phyloP scores from a whole-genome alignment of 2,113 vertebrate species.

The Stegostoma tigrinum region DNA sequence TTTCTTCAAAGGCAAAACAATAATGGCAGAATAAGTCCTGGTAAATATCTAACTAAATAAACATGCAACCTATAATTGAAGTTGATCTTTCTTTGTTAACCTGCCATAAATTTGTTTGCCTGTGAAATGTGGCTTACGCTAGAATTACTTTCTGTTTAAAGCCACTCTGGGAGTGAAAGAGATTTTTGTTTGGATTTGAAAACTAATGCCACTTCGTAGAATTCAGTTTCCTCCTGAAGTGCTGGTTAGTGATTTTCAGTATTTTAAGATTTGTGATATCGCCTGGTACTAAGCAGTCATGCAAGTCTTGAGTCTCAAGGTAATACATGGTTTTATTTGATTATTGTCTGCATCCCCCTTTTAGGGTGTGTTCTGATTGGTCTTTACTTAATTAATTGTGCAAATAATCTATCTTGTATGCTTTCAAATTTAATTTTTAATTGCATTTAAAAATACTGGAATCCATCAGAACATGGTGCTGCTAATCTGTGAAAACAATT shows the following conservation, averaged over 20 bases:
- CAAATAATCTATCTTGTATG: not conserved
- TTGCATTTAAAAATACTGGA: not conserved
- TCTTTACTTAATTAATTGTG: no score
- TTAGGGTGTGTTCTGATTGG: not conserved
- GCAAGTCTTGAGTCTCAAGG: not conserved
- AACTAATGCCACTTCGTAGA: not conserved
- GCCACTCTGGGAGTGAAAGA: not conserved
- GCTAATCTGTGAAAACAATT: not conserved
- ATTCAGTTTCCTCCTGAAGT: not conserved
- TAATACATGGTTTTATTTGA: not conserved
- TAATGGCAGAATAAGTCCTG: conserved; percentile 70
- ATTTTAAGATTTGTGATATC: not conserved
- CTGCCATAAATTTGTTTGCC: not conserved
- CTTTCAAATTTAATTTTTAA: not conserved
- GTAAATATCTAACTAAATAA: conserved; percentile 53
- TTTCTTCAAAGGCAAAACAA: conserved; percentile 77
- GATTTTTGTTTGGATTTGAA: not conserved
- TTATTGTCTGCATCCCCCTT: not conserved
- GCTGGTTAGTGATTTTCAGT: not conserved
- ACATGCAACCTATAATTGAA: not conserved
- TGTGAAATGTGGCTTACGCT: not conserved
- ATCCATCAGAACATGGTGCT: not conserved
- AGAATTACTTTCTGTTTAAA: not conserved
- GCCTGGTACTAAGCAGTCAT: not conserved
- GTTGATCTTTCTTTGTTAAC: not conserved